Evolutionary conservation across 2,888 invertebrate genomes (phyloP).

Genomic region (Caenorhabditis sp.): DNA sequence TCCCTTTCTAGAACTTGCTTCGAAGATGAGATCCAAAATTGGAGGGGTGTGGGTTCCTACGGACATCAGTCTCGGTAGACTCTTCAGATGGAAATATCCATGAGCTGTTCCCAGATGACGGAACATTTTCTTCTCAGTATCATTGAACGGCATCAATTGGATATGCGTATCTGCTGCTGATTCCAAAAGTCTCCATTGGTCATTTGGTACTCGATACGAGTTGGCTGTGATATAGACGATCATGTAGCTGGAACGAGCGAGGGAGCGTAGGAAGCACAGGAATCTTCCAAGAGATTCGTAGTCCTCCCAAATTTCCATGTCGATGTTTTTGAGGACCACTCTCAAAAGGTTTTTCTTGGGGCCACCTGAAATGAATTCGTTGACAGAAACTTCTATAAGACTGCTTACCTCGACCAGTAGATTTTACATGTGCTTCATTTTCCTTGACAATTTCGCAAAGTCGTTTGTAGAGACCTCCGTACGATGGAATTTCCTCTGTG

Average conservation of each 20-base stretch:
- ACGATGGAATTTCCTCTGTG: slow-evolving; percentile 28
- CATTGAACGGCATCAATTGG: slow-evolving; percentile 54
- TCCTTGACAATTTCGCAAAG: slow-evolving; percentile 37
- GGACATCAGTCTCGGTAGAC: slow-evolving; percentile 45
- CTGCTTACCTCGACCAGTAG: slow-evolving; percentile 24
- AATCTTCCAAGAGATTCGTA: slow-evolving; percentile 47
- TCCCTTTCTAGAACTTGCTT: slow-evolving; percentile 49
- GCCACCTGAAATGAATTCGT: slow-evolving; percentile 25
- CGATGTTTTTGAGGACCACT: slow-evolving; percentile 54
- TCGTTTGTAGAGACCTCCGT: slow-evolving; percentile 24
- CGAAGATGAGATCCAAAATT: slow-evolving; percentile 64
- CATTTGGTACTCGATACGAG: slow-evolving; percentile 26
- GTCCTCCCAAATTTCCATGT: slow-evolving; percentile 50
- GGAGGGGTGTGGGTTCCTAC: slow-evolving; percentile 63
- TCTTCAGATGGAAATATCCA: slow-evolving; percentile 58
- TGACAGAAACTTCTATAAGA: background rate
- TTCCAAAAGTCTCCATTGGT: slow-evolving; percentile 44
- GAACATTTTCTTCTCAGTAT: slow-evolving; percentile 58
- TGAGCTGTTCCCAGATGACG: slow-evolving; percentile 57
- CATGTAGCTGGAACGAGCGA: slow-evolving; percentile 46
- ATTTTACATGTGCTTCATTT: slow-evolving; percentile 39
- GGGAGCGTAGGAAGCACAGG: slow-evolving; percentile 32
- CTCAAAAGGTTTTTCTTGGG: slow-evolving; percentile 62
- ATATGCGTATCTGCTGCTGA: slow-evolving; percentile 45
- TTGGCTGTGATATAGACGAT: slow-evolving; percentile 51